Conservation (phyloP, 2,113 vertebrate genomes). For the Platysteira castanea region DNA sequence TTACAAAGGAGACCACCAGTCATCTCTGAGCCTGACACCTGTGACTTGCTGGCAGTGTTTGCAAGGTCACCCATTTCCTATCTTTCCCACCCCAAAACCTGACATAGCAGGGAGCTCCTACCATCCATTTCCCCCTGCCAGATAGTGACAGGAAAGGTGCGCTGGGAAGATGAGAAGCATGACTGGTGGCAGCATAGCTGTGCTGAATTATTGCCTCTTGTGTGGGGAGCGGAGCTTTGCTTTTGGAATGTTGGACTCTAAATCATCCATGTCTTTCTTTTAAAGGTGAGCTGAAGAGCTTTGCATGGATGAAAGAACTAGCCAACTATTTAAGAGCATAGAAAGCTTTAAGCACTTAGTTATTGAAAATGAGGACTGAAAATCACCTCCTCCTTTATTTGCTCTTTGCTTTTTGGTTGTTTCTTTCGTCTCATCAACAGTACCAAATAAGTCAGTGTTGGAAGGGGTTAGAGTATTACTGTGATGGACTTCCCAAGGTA, state of each 20-base stretch:
- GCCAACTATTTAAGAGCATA: not conserved
- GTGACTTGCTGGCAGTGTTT: not conserved
- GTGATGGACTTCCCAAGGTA: not conserved
- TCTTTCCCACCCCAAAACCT: not conserved
- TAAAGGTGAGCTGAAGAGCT: conserved; percentile 26
- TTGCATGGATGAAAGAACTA: not conserved
- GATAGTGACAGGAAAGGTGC: conserved; percentile 1
- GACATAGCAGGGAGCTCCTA: not conserved
- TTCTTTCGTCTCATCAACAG: not conserved
- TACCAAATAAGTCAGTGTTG: not conserved
- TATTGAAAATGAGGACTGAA: not conserved
- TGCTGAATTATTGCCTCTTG: conserved; percentile 30
- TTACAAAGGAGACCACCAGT: not conserved
- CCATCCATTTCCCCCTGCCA: not conserved
- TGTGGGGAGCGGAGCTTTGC: not conserved
- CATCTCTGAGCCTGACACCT: not conserved
- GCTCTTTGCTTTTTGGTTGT: not conserved
- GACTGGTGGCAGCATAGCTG: not conserved
- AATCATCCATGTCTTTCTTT: conserved; percentile 20
- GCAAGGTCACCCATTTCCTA: not conserved
- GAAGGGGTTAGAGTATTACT: not conserved
- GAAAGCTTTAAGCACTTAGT: not conserved
- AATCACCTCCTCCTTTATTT: not conserved
- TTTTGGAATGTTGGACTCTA: conserved; percentile 16
- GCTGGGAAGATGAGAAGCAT: not conserved